Base-by-base conservation (phyloP, 2,888 invertebrate genomes). In the Athrips mouffetella region DNA sequence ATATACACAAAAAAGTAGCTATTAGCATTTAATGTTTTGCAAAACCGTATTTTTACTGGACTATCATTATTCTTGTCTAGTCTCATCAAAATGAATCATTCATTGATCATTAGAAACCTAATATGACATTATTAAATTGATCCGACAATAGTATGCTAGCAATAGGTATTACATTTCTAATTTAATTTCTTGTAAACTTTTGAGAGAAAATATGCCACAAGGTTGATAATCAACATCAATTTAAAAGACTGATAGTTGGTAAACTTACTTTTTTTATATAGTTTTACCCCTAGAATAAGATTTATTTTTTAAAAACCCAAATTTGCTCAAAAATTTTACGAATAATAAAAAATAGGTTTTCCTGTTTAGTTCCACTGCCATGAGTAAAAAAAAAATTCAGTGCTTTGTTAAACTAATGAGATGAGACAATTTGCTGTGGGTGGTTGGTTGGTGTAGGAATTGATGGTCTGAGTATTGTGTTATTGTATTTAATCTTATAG, bases 241-340 rank as follows among this genome's bases (percentile, higher is more conserved):
- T 87, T 85, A 86, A 85, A 89, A 89, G 89, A 89, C 89, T 89
- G 89, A 89, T 89, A 89, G 89, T 82, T 85, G 84, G 79, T 87
- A 89, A 85, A 71, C 73, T 78, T 79, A 66, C 74, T 80, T 85
- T 84, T 85, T 79, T 82, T 80, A 82, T 85, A 86, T 86, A 82
- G 75, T 88, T 88, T 87, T 87, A 87, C 79, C 87, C 87, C 79
- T 88, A 88, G 87, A 70, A 65, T 87, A 87, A 88, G 86, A 69
- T 74, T 73, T 65, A 73, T 85, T 84, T 60, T 65, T 82, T 86
- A 80, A 72, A 39, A 77, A 76, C 81, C 86, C 83, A 84, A 77
- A 81, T 80, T 86, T 88, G 88, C 88, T 88, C 88, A 87, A 87
- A 76, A 67, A 70, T 70, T 72, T 72, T 71, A 67, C 62, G 62